Base-by-base conservation (phyloP, 2,888 invertebrate species). In the Drosophila setosimentum region DNA sequence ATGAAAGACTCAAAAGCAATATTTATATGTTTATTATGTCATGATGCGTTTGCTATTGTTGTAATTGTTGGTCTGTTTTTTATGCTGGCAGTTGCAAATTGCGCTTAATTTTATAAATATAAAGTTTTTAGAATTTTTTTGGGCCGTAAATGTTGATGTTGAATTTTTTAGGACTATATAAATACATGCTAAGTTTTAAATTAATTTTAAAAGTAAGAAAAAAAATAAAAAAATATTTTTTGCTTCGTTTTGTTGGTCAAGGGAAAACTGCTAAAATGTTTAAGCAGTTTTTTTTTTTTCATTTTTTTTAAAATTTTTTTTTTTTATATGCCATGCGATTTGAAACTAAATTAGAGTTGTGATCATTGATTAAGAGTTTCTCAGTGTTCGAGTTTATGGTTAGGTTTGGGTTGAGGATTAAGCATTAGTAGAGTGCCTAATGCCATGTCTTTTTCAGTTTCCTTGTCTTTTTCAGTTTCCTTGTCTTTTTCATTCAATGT, bases 321-420 rank as follows among this genome's bases (percentile, higher is more conserved):
- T 40, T n/a, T 40, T 2, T 37, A 49, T 29, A 54, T 61, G 32
- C 60, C 64, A 32, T 69, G 50, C 71, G 65, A 57, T 68, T 67
- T 55, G 64, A 76, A 68, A 68, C 80, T 45, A 16, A 81, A 87
- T 90, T 91, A 82, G 92, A 93, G 93, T 92, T 93, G 93, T 92
- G 93, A 93, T 93, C 93, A 92, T 92, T 92, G 88, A 87, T 90
- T 87, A 83, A 80, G 64, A 65, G 54, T 66, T 68, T 63, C 63
- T 60, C 33, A 40, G 68, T 53, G 27, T 42, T 24, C 16, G 21
- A 48, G 27, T 40, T 42, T 42, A 21, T 35, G 42, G n/a, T n/a
- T n/a, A n/a, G 40, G 1, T 10, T 24, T 16, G 45, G 45, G 24
- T 42, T 21, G 18, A n/a, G 16, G 27, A 13, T 18, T n/a, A 16